These are phyloP conservation scores for Poeciliopsis prolifica DNA, from an alignment of 2,113 vertebrate genomes.

Conservation along the genomic window DNA sequence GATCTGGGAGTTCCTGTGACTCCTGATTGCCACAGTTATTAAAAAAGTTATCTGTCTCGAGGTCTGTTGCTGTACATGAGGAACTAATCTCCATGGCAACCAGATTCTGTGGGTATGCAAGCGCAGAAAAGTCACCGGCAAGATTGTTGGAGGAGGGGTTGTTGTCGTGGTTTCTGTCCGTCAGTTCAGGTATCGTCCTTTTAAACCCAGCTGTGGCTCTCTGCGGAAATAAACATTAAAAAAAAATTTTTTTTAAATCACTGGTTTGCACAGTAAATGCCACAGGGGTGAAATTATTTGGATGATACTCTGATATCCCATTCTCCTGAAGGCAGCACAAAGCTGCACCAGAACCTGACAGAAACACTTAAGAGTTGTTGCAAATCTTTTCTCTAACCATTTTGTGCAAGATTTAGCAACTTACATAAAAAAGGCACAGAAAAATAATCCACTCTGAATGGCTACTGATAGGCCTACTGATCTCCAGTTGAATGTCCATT, in stretches of 20 bases:
- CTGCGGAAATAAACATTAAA: constrained; percentile 39
- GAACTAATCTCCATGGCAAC: constrained; percentile 66
- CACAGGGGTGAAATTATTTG: no score
- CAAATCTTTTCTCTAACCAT: no score
- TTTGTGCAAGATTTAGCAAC: no score
- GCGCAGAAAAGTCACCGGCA: not conserved
- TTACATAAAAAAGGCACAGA: no score
- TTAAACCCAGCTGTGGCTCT: constrained; percentile 69
- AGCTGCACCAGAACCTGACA: no score
- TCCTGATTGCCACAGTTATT: constrained; percentile 30
- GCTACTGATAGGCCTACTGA: no score
- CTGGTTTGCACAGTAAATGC: no score
- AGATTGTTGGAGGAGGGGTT: constrained; percentile 10
- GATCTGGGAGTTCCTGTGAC: constrained; percentile 37
- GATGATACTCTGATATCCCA: no score
- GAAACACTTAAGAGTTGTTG: no score
- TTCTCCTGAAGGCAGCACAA: no score
- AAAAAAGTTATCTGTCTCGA: constrained; percentile 44
- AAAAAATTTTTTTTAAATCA: not conserved
- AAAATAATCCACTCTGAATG: no score
- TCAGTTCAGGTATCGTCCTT: constrained; percentile 59
- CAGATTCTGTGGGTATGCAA: constrained; percentile 22
- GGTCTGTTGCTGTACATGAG: constrained; percentile 26
- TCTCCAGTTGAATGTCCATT: no score
- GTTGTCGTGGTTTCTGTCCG: constrained; percentile 45